These are phyloP conservation scores for Zoroaster sp. DNA, from an alignment of 53 echinoderm and acorn worm genomes.

Conservation along the genomic window DNA sequence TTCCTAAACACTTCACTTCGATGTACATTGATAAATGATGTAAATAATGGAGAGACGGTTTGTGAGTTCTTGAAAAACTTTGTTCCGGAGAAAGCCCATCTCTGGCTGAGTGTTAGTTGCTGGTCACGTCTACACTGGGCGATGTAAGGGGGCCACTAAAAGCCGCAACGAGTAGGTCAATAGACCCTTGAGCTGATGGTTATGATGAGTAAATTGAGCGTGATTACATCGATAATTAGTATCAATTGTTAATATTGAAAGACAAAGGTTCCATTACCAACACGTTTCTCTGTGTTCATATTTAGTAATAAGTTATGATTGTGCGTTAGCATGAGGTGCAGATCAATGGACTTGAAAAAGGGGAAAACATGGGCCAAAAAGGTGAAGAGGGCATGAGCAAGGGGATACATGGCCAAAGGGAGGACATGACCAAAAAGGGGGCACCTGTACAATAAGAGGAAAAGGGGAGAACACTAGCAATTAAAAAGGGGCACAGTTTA, in stretches of 20 bases:
- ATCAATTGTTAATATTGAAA: background rate
- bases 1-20: background rate
- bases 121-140: constrained; percentile 23
- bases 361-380: too few relatives aligned
- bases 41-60: background rate
- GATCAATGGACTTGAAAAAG: too few relatives aligned
- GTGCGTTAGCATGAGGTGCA: too few relatives aligned
- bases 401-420: too few relatives aligned
- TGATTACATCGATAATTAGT: background rate
- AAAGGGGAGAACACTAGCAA: too few relatives aligned
- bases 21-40: constrained; percentile 32
- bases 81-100: background rate
- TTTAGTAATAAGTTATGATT: too few relatives aligned
- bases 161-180: constrained; percentile 3
- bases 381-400: too few relatives aligned
- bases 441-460: too few relatives aligned
- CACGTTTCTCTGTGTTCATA: too few relatives aligned
- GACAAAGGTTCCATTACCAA: too few relatives aligned
- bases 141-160: constrained; percentile 4
- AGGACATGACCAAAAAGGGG: too few relatives aligned
- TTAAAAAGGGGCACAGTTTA: too few relatives aligned
- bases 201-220: background rate
- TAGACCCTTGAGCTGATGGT: background rate
- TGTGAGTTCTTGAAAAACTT: background rate
- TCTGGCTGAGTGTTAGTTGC: background rate